Evolutionary conservation across 2,888 invertebrate genomes (phyloP), one percentile per base, ranked within the genome.

Genomic region (Ophraella communa): DNA sequence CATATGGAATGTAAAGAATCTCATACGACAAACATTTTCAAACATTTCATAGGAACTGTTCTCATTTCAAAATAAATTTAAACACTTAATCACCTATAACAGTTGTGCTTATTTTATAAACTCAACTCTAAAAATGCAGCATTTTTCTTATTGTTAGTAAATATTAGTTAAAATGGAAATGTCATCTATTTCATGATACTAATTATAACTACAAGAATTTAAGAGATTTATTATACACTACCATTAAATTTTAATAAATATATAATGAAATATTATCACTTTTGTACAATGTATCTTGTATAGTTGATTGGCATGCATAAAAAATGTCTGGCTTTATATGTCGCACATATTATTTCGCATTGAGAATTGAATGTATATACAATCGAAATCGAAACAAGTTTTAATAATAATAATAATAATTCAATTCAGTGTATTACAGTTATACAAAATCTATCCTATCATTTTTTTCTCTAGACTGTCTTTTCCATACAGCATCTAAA

Each of bases 81-180:
- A 27, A 49, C n/a, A 30, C 30, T 30, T 30, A 23, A 49, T 24
- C 8, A 49, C n/a, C 14, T 49, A 14, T 49, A 21, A 18, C 24
- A 8, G 24, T 24, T 24, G 49, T n/a, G 49, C 49, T 49, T 49
- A 49, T 49, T 49, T 49, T 20, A 20, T 53, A 21, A 33, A 21
- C 33, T 14, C 20, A 30, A 30, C 18, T 30, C 14, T 35, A 35
- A 53, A 53, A 53, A 53, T 53, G 35, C 35, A 20, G 53, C 10
- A 53, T 53, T 35, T 53, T 4, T 35, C 8, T 30, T 18, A 52
- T 52, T 52, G 52, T 52, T 52, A 30, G 52, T 52, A 52, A 35
- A 53, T 53, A 53, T 35, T 7, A 39, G 39, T 17, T 17, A 17
- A 39, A 39, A 39, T 24, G 8, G 2, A 49, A 49, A n/a, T 49